phyloP scores from a whole-genome alignment of 1,140 invertebrate species.

The Hypothenemus hampei region DNA sequence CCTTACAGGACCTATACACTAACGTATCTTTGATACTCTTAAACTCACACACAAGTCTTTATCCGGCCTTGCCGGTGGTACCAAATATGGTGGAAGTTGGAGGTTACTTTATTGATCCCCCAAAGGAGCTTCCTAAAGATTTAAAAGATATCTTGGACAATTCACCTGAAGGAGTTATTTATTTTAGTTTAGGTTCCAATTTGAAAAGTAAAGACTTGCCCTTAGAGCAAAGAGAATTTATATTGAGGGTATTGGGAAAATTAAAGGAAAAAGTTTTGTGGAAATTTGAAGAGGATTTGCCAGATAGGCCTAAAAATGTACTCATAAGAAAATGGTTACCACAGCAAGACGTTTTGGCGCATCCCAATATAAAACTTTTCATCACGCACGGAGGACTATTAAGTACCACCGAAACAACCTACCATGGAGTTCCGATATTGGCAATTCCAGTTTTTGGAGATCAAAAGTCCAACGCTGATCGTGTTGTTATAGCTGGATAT shows the following conservation, averaged over 20 bases:
- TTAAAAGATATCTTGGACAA: conserved; percentile 48
- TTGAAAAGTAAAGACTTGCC: conserved; percentile 49
- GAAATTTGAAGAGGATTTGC: conserved; percentile 61
- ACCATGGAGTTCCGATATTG: conserved; percentile 66
- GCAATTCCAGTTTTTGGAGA: conserved; percentile 63
- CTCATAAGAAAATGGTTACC: conserved; percentile 62
- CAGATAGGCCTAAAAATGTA: conserved; percentile 55
- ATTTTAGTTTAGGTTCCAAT: conserved; percentile 55
- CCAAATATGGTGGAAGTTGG: conserved; percentile 54
- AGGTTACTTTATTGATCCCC: conserved; percentile 48
- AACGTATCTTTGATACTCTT: conserved; percentile 52
- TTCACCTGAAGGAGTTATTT: conserved; percentile 51
- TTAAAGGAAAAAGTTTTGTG: conserved; percentile 50
- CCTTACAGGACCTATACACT: conserved; percentile 48
- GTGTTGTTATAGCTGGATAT: conserved; percentile 18
- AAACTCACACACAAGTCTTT: conserved; percentile 54
- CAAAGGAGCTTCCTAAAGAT: conserved; percentile 45
- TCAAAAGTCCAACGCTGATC: conserved; percentile 53
- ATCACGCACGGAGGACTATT: conserved; percentile 69
- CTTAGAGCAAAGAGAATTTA: conserved; percentile 29
- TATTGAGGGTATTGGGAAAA: conserved; percentile 40
- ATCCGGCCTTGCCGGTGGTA: conserved; percentile 50
- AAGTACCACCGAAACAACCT: conserved; percentile 65
- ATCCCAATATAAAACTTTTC: conserved; percentile 63
- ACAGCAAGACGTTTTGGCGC: conserved; percentile 66